phyloP scores from a whole-genome alignment of 1,140 invertebrate species.

The Aphelenchoides fujianensis region DNA sequence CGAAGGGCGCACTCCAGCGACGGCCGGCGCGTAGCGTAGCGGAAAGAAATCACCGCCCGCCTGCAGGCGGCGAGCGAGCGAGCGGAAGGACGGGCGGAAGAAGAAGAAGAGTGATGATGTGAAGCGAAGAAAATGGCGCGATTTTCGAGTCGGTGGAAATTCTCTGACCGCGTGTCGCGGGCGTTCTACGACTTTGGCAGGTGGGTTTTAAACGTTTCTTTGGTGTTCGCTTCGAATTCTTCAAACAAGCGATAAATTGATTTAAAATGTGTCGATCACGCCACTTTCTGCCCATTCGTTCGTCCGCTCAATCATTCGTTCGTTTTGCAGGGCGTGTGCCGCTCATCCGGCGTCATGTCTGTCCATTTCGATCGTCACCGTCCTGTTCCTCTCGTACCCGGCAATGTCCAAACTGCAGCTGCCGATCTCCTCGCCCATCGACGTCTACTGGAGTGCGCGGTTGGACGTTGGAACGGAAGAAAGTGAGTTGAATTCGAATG shows the following conservation, averaged over 20 bases:
- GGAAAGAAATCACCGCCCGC: no score
- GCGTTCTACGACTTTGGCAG: constrained; percentile 56
- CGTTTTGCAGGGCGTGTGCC: constrained; percentile 45
- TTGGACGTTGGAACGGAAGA: constrained; percentile 2
- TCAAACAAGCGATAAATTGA: no score
- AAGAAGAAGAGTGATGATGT: neutral
- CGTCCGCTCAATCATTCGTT: neutral
- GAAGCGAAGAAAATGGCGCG: neutral
- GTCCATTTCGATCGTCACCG: constrained; percentile 48
- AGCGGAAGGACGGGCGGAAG: no score
- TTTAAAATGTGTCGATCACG: neutral
- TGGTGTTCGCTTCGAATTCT: neutral
- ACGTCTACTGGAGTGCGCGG: constrained; percentile 24
- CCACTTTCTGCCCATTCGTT: neutral
- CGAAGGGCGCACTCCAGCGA: no score
- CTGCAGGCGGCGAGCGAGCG: no score
- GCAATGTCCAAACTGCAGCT: constrained; percentile 41
- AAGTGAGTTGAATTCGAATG: constrained; percentile 6
- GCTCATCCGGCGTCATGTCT: constrained; percentile 50
- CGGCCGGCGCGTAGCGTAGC: no score
- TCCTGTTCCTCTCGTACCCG: constrained; percentile 52
- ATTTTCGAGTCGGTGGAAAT: constrained; percentile 6
- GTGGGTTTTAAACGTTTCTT: neutral
- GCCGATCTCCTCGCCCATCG: constrained; percentile 49
- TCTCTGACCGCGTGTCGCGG: constrained; percentile 38